These are phyloP conservation scores for Pyrochroa serraticornis DNA, from an alignment of 2,888 invertebrate genomes.

Conservation along the genomic window DNA sequence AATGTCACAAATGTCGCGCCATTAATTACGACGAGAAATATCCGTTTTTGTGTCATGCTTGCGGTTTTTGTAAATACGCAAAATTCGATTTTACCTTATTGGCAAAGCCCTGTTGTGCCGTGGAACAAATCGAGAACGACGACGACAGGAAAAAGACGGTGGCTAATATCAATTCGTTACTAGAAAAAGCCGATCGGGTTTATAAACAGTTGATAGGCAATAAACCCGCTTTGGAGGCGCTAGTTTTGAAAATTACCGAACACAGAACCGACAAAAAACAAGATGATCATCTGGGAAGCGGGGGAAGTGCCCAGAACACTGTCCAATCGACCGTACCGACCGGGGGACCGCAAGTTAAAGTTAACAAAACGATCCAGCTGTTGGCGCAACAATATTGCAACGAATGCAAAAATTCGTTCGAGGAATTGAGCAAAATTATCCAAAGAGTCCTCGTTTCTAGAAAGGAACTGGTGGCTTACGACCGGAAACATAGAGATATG, in stretches of 20 bases:
- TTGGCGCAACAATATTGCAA: conserved; percentile 94
- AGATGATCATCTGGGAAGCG: conserved; percentile 53
- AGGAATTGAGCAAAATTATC: conserved; percentile 89
- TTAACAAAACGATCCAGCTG: conserved; percentile 92
- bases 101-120: conserved; percentile 92
- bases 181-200: conserved; percentile 94
- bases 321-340: conserved; percentile 37
- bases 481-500: conserved; percentile 78
- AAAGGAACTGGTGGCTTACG: conserved; percentile 89
- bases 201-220: conserved; percentile 90
- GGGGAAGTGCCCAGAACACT: conserved; percentile 37
- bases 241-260: conserved; percentile 87
- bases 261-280: conserved; percentile 75
- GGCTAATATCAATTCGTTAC: conserved; percentile 83
- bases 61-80: conserved; percentile 99
- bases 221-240: conserved; percentile 85
- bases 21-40: conserved; percentile 99
- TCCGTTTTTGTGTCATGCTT: conserved; percentile 97
- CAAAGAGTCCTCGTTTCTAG: conserved; percentile 91
- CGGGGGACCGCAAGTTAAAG: conserved; percentile 61
- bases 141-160: conserved; percentile 96
- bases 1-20: conserved; percentile 97
- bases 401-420: conserved; percentile 93
- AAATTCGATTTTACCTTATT: conserved; percentile 96
- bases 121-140: conserved; percentile 96